phyloP scores from a whole-genome alignment of 1,140 invertebrate species.

The Nephotettix cincticeps region DNA sequence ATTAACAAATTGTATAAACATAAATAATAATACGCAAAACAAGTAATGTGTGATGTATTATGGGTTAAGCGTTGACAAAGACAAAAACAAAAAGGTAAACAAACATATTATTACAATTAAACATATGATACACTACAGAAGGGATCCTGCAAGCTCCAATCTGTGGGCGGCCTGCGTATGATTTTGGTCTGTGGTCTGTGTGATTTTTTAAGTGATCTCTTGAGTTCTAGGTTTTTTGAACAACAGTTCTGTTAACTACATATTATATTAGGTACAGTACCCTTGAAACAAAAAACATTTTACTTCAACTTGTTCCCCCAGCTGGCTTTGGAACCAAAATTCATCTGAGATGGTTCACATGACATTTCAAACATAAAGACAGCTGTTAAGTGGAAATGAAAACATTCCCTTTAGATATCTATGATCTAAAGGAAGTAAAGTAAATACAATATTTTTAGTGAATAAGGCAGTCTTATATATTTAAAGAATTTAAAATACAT shows the following conservation, averaged over 20 bases:
- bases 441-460: not conserved
- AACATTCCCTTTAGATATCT: no score
- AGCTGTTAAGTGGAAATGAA: not conserved
- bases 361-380: not conserved
- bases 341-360: not conserved
- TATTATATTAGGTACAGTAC: not conserved
- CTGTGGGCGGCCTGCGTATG: no score
- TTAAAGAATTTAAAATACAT: not conserved
- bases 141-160: no score
- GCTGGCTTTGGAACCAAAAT: not conserved
- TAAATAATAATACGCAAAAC: no score
- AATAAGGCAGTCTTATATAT: not conserved
- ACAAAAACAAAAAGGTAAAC: no score
- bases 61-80: no score
- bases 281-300: not conserved
- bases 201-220: no score
- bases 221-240: not conserved
- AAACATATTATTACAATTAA: no score
- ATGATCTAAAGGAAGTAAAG: not conserved
- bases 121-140: no score
- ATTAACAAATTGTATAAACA: no score
- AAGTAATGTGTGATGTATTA: no score
- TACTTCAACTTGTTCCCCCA: not conserved
- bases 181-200: no score
- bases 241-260: not conserved